These are phyloP conservation scores for Octopus bimaculoides DNA, from an alignment of 1,140 invertebrate genomes.

Conservation along the genomic window DNA sequence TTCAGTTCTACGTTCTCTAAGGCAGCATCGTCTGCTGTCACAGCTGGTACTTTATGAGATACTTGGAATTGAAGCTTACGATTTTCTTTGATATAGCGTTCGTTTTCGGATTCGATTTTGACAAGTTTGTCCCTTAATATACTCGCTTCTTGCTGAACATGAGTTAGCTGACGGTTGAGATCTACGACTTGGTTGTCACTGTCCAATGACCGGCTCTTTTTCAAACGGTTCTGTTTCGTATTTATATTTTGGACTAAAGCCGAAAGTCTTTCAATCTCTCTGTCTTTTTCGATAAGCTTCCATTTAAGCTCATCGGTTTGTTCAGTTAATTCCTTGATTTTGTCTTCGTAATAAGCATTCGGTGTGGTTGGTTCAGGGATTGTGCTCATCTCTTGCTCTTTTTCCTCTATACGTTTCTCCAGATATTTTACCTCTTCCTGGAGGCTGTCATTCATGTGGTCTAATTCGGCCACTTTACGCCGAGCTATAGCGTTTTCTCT, in stretches of 20 bases:
- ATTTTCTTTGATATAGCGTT: constrained; percentile 71
- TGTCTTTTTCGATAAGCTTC: constrained; percentile 79
- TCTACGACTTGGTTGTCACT: constrained; percentile 64
- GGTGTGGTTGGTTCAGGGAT: constrained; percentile 36
- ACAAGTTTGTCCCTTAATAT: constrained; percentile 66
- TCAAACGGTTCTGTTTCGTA: constrained; percentile 48
- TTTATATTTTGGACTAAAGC: constrained; percentile 67
- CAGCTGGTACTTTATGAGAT: constrained; percentile 22
- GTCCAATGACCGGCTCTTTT: constrained; percentile 49
- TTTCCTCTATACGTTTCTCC: constrained; percentile 61
- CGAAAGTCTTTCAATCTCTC: constrained; percentile 74
- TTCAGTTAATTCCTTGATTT: constrained; percentile 37
- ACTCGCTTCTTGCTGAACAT: constrained; percentile 71
- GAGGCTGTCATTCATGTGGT: constrained; percentile 74
- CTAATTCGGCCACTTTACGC: constrained; percentile 79
- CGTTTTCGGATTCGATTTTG: constrained; percentile 71
- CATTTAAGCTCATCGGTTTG: constrained; percentile 70
- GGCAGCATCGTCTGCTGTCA: constrained; percentile 42
- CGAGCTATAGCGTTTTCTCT: constrained; percentile 77
- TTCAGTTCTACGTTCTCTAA: constrained; percentile 41
- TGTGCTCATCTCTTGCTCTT: constrained; percentile 27
- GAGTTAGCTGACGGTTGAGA: constrained; percentile 70
- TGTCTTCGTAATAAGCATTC: constrained; percentile 46
- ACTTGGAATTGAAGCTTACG: constrained; percentile 61
- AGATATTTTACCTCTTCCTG: constrained; percentile 71